Conservation (phyloP, 2,888 invertebrate genomes). For the Teinopalpus imperialis region DNA sequence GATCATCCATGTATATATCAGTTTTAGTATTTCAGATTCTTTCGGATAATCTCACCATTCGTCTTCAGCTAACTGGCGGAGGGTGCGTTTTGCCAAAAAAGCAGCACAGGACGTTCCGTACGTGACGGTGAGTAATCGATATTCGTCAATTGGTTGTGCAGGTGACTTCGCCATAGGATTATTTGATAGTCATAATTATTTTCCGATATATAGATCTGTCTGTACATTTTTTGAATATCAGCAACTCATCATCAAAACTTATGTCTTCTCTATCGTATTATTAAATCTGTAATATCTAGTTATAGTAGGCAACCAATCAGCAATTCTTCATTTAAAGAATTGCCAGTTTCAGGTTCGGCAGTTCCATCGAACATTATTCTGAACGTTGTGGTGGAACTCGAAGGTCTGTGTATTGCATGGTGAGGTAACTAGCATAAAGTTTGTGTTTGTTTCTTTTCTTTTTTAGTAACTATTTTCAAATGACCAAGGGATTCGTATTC, state of each 20-base stretch:
- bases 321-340: conserved; percentile 27
- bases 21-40: conserved; percentile 11
- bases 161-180: conserved; percentile 25
- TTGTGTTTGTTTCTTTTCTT: conserved; percentile 20
- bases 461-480: conserved; percentile 30
- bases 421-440: conserved; percentile 34
- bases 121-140: conserved; percentile 23
- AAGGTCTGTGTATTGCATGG: conserved; percentile 29
- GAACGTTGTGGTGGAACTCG: conserved; percentile 29
- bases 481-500: conserved; percentile 30
- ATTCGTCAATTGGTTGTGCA: conserved; percentile 17
- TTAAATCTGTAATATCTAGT: conserved; percentile 29
- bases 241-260: conserved; percentile 28
- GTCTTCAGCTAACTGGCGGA: conserved; percentile 11
- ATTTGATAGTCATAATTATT: conserved; percentile 28
- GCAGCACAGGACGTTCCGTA: conserved; percentile 23
- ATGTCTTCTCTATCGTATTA: conserved; percentile 30
- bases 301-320: conserved; percentile 24
- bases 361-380: conserved; percentile 33
- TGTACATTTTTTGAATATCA: conserved; percentile 31
- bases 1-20: conserved; percentile 20
- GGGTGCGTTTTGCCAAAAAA: conserved; percentile 15
- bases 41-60: conserved; percentile 19
- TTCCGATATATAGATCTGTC: conserved; percentile 25
- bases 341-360: conserved; percentile 29